Evolutionary conservation across 2,113 vertebrate genomes (phyloP), one percentile per base, ranked within the genome.

Genomic region (Tetrao urogallus): DNA sequence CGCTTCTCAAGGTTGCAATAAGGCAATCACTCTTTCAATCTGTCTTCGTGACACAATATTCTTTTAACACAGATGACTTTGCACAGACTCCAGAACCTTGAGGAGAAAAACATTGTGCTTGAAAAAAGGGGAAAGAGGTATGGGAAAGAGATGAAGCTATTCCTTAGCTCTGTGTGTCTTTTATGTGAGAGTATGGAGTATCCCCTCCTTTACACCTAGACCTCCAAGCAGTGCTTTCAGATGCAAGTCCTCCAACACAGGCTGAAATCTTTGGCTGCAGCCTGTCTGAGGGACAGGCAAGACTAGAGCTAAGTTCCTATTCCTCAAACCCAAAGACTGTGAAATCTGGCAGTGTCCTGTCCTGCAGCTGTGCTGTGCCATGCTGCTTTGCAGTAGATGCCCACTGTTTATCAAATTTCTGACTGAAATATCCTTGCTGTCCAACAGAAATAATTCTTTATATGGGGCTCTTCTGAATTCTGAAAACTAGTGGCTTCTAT

Each of bases 321-420:
- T 82, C 82, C 27, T 11, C 15, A n/a, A 47, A 84, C 27, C 6
- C 30, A 32, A 82, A 67, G 52, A 61, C 32, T 6, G 18, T 72
- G 56, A 66, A 89, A 45, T 19, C 3, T 0, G 48, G 11, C 16
- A 57, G 40, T 1, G 0, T 75, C 83, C n/a, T 67, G 78, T 38
- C 24, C 19, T 82, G 45, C 58, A 73, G 70, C 48, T 72, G 6
- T 0, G 0, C 65, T 4, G 2, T 16, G 0, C 42, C 11, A 10
- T 3, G 13, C n/a, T 6, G 6, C 45, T 77, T 52, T 2, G 2
- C 28, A 45, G 66, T 38, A 7, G 40, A 1, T 71, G 13, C 8
- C 56, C 50, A 36, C 56, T 38, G 25, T 52, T 63, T 42, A 27
- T 3, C 70, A 70, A 11, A 10, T 69, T 92, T 88, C 45, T 84